Conservation (phyloP, 1,140 invertebrate species). For the Eriosoma lanigerum region DNA sequence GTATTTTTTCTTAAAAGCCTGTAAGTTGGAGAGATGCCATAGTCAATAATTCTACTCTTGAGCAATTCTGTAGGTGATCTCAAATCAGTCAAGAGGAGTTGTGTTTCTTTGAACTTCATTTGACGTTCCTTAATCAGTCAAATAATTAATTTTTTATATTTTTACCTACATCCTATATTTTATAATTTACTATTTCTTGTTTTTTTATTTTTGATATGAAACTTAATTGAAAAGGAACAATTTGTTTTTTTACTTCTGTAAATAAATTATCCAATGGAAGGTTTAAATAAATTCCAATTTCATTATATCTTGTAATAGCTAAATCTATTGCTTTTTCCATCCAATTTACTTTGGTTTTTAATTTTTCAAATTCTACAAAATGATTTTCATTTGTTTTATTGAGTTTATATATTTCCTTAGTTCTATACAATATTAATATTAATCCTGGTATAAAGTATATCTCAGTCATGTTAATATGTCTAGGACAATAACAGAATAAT, state of each 20-base stretch:
- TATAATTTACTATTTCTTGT: slow-evolving; percentile 30
- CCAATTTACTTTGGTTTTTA: not conserved
- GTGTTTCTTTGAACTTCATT: slow-evolving; percentile 13
- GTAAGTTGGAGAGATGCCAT: not conserved
- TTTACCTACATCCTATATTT: not conserved
- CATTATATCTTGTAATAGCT: not conserved
- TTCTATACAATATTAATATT: too few species aligned
- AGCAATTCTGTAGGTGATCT: slow-evolving; percentile 23
- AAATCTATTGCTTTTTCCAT: not conserved
- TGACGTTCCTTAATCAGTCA: not conserved
- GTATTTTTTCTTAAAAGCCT: not conserved
- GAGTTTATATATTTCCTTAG: too few species aligned
- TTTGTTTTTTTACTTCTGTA: not conserved
- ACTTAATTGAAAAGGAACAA: not conserved
- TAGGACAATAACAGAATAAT: too few species aligned
- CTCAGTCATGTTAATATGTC: too few species aligned
- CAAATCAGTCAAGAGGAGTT: slow-evolving; percentile 11
- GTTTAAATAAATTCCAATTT: slow-evolving; percentile 1
- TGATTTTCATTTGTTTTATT: too few species aligned
- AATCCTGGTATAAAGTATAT: too few species aligned
- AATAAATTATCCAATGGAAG: not conserved
- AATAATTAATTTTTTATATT: not conserved
- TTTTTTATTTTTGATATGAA: not conserved
- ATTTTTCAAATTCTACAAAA: not conserved
- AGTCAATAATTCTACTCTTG: not conserved